Evolutionary conservation across 2,888 invertebrate species (phyloP).

Genomic region (Epistrophella euchroma): DNA sequence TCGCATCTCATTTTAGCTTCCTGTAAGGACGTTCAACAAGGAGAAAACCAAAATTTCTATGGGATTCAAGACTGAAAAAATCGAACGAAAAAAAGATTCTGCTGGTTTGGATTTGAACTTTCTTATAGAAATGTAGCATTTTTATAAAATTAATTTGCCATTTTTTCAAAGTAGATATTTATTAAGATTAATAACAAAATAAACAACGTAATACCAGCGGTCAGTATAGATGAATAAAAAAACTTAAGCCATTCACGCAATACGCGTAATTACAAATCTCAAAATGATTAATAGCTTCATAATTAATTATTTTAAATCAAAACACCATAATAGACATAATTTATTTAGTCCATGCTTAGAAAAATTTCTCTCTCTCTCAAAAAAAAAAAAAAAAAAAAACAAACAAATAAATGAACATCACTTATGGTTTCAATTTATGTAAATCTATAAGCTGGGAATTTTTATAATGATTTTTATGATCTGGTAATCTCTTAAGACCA

Average conservation of each 20-base stretch:
- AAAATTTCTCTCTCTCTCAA: neutral
- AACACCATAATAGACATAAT: constrained; percentile 16
- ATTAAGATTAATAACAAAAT: no score
- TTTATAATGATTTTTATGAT: constrained; percentile 66
- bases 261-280: neutral
- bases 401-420: constrained; percentile 61
- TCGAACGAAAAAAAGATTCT: no score
- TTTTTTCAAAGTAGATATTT: no score
- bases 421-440: constrained; percentile 52
- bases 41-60: no score
- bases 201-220: no score
- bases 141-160: no score
- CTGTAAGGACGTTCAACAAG: no score
- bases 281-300: constrained; percentile 9
- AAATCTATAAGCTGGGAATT: constrained; percentile 53
- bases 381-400: neutral
- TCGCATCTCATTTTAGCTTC: no score
- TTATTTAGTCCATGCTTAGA: constrained; percentile 21
- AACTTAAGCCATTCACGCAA: constrained; percentile 2
- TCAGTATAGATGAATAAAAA: neutral
- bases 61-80: no score
- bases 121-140: no score
- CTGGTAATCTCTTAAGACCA: constrained; percentile 47
- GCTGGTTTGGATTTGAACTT: no score
- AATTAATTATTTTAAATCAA: constrained; percentile 27